Conservation (phyloP, 2,888 invertebrate genomes). For the Chloromyia formosa region DNA sequence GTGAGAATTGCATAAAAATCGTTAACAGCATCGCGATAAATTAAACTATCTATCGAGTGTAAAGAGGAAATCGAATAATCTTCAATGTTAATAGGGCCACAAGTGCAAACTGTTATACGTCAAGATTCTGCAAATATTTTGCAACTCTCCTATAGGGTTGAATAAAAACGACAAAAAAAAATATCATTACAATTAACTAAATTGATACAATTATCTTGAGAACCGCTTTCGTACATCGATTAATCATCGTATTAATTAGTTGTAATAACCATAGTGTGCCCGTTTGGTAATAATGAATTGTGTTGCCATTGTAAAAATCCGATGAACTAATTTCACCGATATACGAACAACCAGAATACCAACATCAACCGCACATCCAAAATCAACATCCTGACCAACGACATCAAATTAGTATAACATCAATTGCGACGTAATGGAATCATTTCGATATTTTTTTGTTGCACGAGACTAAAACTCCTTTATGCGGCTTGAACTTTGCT, state of each 20-base stretch:
- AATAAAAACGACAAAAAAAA: neutral
- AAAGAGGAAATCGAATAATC: too few species aligned
- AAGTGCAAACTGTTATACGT: too few species aligned
- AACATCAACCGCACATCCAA: constrained; percentile 23
- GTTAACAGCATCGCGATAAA: neutral
- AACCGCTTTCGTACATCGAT: neutral
- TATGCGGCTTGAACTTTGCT: too few species aligned
- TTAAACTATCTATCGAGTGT: neutral
- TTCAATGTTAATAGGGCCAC: too few species aligned
- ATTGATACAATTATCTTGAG: neutral
- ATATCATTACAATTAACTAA: constrained; percentile 1
- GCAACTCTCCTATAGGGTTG: neutral
- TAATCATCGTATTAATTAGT: neutral
- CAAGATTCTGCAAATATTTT: neutral
- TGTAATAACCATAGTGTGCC: neutral
- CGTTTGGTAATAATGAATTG: constrained; percentile 58
- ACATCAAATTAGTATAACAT: constrained; percentile 13
- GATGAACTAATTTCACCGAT: constrained; percentile 50
- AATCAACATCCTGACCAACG: constrained; percentile 25
- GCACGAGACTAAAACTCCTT: too few species aligned
- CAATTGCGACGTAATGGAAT: constrained; percentile 11
- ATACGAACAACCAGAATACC: constrained; percentile 14
- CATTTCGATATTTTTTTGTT: too few species aligned
- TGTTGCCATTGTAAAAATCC: constrained; percentile 59
- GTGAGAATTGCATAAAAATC: constrained; percentile 6